These are phyloP conservation scores for Peromyscus polionotus DNA, from an alignment of 2,113 vertebrate genomes.

Conservation along the genomic window DNA sequence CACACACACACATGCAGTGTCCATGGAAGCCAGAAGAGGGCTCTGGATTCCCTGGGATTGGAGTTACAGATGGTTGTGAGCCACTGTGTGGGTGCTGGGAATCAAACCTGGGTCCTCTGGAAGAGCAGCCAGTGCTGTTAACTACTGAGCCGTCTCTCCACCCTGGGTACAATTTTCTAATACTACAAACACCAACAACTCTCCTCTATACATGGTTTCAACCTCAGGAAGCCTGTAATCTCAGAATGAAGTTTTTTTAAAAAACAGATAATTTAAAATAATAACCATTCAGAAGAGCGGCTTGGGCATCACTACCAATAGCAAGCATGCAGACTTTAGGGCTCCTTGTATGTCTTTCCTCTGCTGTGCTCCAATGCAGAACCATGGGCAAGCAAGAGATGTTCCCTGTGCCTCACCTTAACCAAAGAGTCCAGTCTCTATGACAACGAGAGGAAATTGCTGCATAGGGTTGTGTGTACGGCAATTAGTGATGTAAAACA, in stretches of 20 bases:
- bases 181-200: not conserved
- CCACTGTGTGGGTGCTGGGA: no score
- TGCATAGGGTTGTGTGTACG: accelerated
- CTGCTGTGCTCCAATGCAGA: not conserved
- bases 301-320: not conserved
- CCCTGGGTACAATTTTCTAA: not conserved
- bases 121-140: not conserved
- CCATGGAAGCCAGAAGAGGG: not conserved
- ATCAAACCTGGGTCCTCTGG: not conserved
- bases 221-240: not conserved
- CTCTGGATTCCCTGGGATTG: no score
- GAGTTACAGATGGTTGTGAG: not conserved
- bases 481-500: not conserved
- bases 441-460: not conserved
- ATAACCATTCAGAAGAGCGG: not conserved
- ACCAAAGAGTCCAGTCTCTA: not conserved
- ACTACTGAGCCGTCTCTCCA: not conserved
- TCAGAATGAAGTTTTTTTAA: not conserved
- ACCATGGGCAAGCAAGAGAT: not conserved
- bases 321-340: not conserved
- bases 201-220: not conserved
- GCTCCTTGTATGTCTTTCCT: not conserved
- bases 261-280: not conserved
- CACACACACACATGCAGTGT: no score
- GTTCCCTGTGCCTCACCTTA: not conserved